These are phyloP conservation scores for Capitella teleta DNA, from an alignment of 1,140 invertebrate genomes.

Conservation along the genomic window DNA sequence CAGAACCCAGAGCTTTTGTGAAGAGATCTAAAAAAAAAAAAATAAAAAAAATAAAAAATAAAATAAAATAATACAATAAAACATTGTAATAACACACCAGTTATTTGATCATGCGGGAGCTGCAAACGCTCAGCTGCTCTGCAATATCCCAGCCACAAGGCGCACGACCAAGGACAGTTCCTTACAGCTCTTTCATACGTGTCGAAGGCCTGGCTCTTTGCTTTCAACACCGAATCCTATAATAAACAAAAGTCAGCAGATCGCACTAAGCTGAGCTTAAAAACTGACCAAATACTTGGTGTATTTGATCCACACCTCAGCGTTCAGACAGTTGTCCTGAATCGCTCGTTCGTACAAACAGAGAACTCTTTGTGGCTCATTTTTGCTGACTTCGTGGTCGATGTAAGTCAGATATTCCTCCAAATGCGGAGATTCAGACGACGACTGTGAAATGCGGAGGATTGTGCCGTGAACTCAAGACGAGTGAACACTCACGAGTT, in stretches of 20 bases:
- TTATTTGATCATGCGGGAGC: conserved; percentile 41
- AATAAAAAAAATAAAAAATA: neutral
- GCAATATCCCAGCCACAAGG: conserved; percentile 54
- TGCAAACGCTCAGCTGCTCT: conserved; percentile 46
- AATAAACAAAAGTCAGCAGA: neutral
- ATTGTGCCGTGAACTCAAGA: too few relatives aligned
- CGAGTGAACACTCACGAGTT: conserved; percentile 47
- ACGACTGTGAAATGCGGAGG: conserved; percentile 8
- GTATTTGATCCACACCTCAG: conserved; percentile 54
- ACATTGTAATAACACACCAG: too few relatives aligned
- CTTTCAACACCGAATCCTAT: neutral
- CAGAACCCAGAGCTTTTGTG: conserved; percentile 46
- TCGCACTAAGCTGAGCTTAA: neutral
- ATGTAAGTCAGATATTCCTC: conserved; percentile 52
- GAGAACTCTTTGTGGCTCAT: conserved; percentile 50
- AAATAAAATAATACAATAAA: too few relatives aligned
- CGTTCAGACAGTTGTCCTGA: conserved; percentile 47
- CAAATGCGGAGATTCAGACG: conserved; percentile 30
- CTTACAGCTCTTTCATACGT: conserved; percentile 47
- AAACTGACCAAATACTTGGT: conserved; percentile 46
- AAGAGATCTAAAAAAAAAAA: neutral
- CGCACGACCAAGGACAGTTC: conserved; percentile 56
- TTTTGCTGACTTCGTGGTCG: conserved; percentile 45
- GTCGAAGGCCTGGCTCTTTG: neutral
- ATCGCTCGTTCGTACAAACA: conserved; percentile 54